These are phyloP conservation scores for Odontamblyopus lacepedii DNA, from an alignment of 2,797 vertebrate genomes.

Conservation along the genomic window DNA sequence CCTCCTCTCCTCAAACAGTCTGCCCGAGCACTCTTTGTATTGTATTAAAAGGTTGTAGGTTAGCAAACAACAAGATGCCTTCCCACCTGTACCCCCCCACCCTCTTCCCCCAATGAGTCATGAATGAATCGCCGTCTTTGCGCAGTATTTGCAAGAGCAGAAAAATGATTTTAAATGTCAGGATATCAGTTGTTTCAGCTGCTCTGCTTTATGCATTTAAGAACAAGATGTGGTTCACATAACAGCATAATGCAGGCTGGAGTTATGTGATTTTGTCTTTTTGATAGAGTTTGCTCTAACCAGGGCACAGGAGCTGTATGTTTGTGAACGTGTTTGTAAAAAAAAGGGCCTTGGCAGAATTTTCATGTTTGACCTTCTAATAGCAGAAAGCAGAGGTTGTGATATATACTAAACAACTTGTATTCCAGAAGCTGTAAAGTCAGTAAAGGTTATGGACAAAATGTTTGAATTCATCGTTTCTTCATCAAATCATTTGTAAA, in stretches of 20 bases:
- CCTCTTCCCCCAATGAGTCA: constrained; percentile 55
- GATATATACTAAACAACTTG: too few relatives aligned
- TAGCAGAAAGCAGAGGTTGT: neutral
- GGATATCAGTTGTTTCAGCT: constrained; percentile 9
- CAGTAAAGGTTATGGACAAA: neutral
- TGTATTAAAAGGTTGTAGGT: constrained; percentile 75
- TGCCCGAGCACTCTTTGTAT: constrained; percentile 64
- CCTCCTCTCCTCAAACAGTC: constrained; percentile 54
- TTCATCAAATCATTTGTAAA: constrained; percentile 9
- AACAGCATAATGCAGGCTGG: neutral
- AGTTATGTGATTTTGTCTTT: neutral
- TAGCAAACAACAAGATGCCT: constrained; percentile 69
- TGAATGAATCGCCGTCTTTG: constrained; percentile 53
- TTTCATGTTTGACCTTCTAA: constrained; percentile 6
- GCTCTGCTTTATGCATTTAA: neutral
- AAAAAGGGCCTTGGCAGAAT: neutral
- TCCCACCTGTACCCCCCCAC: constrained; percentile 57
- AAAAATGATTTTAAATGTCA: constrained; percentile 13
- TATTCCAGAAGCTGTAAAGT: neutral
- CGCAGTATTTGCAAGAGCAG: constrained; percentile 22
- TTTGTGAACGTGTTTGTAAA: neutral
- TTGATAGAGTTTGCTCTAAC: neutral
- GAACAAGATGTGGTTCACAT: neutral
- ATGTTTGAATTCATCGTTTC: neutral
- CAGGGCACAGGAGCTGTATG: neutral